Conservation (phyloP, 2,797 vertebrate species). For the Phataginus tetradactyla region DNA sequence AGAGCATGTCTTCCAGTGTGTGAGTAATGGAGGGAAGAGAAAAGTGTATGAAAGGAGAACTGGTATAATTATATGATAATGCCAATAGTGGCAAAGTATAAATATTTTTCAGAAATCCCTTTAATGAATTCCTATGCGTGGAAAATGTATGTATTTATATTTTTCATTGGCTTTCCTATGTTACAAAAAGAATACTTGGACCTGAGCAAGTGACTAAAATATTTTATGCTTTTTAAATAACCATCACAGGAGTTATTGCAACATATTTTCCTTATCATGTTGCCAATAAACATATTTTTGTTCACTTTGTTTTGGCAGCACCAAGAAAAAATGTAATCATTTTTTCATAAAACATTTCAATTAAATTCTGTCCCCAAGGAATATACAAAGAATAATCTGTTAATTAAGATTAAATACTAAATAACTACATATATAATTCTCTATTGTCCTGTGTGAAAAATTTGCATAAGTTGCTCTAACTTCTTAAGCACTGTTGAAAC, state of each 20-base stretch:
- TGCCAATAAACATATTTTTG: conserved; percentile 12
- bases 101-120: neutral
- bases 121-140: neutral
- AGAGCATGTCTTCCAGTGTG: neutral
- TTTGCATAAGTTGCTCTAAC: neutral
- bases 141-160: neutral
- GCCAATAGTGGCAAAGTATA: neutral
- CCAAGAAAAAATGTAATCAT: neutral
- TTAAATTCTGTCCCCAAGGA: neutral
- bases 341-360: conserved; percentile 18
- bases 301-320: conserved; percentile 21
- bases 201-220: neutral
- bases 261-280: neutral
- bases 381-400: neutral
- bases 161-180: neutral
- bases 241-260: neutral
- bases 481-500: neutral
- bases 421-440: neutral
- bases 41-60: neutral
- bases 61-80: neutral
- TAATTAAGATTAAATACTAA: neutral
- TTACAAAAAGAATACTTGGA: neutral
- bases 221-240: neutral
- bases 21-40: neutral
- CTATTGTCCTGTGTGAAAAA: neutral